Evolutionary conservation across 23 tunicate genomes (phyloP).

Genomic region (Styela clava): DNA sequence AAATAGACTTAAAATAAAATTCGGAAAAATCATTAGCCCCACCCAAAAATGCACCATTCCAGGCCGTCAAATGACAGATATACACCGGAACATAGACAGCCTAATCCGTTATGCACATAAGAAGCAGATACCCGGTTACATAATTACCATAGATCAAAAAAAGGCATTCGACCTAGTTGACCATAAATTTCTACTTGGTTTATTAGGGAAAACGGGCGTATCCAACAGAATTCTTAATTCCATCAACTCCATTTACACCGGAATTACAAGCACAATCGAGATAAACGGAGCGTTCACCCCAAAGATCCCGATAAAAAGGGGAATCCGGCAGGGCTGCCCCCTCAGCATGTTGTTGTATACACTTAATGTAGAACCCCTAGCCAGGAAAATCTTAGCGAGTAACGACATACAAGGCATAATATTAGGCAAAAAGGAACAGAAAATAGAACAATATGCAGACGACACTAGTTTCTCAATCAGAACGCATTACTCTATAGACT

Average conservation of each 20-base stretch:
- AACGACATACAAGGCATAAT: not conserved
- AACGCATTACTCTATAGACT: not conserved
- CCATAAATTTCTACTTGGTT: not conserved
- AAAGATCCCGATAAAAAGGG: not conserved
- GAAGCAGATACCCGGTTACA: too few species aligned
- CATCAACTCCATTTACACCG: not conserved
- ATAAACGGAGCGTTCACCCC: not conserved
- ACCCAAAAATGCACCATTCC: too few species aligned
- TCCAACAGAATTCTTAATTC: not conserved
- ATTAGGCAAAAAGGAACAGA: not conserved
- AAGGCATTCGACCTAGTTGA: not conserved
- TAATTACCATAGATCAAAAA: too few species aligned
- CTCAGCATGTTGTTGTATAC: not conserved
- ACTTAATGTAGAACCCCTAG: not conserved
- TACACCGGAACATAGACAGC: too few species aligned
- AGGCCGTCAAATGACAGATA: too few species aligned
- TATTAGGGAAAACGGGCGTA: not conserved
- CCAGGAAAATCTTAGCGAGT: not conserved
- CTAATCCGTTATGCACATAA: too few species aligned
- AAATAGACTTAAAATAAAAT: too few species aligned
- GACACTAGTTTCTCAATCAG: not conserved
- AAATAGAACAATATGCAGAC: not conserved
- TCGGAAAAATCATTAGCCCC: too few species aligned
- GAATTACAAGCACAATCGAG: not conserved
- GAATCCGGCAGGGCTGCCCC: not conserved